Percentiles rank a stretch among this genome's conserved stretches.
Conservation (phyloP, 2,888 invertebrate genomes). For the Celastrina argiolus region DNA sequence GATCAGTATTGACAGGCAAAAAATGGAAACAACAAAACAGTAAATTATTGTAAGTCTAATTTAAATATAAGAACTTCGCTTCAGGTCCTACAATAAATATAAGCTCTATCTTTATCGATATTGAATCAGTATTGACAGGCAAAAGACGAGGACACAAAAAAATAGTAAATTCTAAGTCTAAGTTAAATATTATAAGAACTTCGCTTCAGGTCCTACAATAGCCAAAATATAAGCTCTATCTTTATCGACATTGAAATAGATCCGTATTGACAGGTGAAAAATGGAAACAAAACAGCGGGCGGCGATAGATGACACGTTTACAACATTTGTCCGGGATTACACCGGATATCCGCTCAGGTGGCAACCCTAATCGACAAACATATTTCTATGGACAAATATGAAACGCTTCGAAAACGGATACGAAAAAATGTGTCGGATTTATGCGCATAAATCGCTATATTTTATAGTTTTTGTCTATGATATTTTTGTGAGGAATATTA, state of each 20-base stretch:
- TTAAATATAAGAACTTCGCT: too few species aligned
- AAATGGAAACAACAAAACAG: too few species aligned
- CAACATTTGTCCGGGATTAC: constrained; percentile 13
- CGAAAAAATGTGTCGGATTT: constrained; percentile 16
- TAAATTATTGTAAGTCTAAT: too few species aligned
- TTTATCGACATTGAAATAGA: neutral
- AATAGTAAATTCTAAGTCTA: too few species aligned
- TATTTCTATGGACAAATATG: constrained; percentile 18
- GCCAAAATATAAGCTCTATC: neutral
- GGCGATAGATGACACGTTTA: constrained; percentile 2
- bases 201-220: neutral
- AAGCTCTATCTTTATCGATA: neutral
- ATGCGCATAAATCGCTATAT: constrained; percentile 6
- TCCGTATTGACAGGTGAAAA: neutral
- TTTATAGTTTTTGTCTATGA: neutral
- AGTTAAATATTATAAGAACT: too few species aligned
- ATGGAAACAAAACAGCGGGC: neutral
- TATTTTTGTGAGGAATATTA: neutral
- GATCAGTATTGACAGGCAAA: too few species aligned
- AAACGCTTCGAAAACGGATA: constrained; percentile 10
- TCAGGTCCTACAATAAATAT: neutral
- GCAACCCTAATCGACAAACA: constrained; percentile 16
- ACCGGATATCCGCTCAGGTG: constrained; percentile 9
- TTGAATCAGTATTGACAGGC: too few species aligned
- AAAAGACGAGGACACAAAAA: too few species aligned